Base-by-base conservation (phyloP, 2,888 invertebrate genomes). In the Dryobota labecula region DNA sequence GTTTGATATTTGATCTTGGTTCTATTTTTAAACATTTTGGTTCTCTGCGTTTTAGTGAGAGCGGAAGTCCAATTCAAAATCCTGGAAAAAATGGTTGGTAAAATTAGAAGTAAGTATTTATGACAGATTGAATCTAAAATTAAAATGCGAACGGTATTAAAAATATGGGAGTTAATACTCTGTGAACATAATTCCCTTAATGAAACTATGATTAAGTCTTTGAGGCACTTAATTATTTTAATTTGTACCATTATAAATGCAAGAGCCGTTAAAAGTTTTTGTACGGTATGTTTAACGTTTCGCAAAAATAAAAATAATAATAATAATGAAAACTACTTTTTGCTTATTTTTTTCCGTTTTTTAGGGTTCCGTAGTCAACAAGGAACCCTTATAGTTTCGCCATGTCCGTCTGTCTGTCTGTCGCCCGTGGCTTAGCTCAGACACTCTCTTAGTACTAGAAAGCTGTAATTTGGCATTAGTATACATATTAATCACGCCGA, bases 1-100 rank as follows among this genome's bases (percentile, higher is more conserved):
- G 15, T 49, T 36, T 0, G 7, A 43, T 75, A 47, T 43, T 65
- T 24, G 36, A 63, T 56, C 57, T 51, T 27, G 4, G 15, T 51
- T 43, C 15, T 53, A 47, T 67, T 36, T 36, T 47, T 30, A 54
- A 11, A 27, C 27, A 4, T 27, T 13, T 18, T 9, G 18, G 1
- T 9, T 33, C 6, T 20, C 8, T 18, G 7, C 3, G 45, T 30
- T 7, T 13, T 7, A 33, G 13, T 15, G n/a, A 33, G 27, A 53
- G 20, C 20, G 9, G 18, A 47, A 47, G 20, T 4, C 13, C 13
- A 24, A 49, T 13, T 49, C 13, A 24, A 36, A 8, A 36, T 15
- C 5, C 15, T 8, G 7, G n/a, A 15, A 15, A 36, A 56, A 36
- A 7, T 15, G n/a, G n/a, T 13, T 6, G 11, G 11, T 4, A 47